Evolutionary conservation across 2,113 vertebrate species (phyloP), one percentile per base, ranked within the genome.

Genomic region (Ornithorhynchus anatinus): DNA sequence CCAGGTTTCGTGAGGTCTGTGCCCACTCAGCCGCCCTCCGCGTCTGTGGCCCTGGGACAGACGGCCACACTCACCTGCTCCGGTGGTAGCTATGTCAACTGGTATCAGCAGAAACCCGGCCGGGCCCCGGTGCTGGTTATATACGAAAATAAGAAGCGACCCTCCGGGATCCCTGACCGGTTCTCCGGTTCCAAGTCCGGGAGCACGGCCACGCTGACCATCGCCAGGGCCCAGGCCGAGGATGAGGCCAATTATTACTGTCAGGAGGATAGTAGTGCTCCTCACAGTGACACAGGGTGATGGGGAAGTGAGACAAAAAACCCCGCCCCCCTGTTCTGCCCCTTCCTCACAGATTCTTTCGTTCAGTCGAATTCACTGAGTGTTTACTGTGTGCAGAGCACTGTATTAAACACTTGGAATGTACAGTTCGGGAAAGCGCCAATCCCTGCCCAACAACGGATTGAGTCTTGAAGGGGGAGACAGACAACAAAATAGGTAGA

Each of bases 111-210:
- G 65, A 84, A 83, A 58, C 3, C 27, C 19, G 38, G 39, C 15
- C 15, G 0, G 8, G 6, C 0, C 45, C 70, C 51, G 4, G 22
- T 47, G 10, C 10, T 37, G 5, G 15, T 87, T 5, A 67, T 76
- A 19, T 79, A 77, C 0, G 0, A 0, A 0, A 5, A 23, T 0
- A 0, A 0, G 16, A 0, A 2, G 0, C 31, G 32, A 39, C 39
- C 39, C 37, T 52, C 43, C 0, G 61, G 4, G 27, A 59, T 82
- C 48, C 45, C 53, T 17, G 35, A 14, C 14, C 13, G 13, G 43
- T n/a, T 23, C 11, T 54, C 31, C 22, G 37, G 4, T 2, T n/a
- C n/a, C n/a, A n/a, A n/a, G n/a, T 59, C 22, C 1, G 25, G 39
- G 10, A 59, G 33, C 33, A 19, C 8, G 1, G 8, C 31, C n/a